These are phyloP conservation scores for Bombus ignitus DNA, from an alignment of 1,140 invertebrate species.

Conservation along the genomic window DNA sequence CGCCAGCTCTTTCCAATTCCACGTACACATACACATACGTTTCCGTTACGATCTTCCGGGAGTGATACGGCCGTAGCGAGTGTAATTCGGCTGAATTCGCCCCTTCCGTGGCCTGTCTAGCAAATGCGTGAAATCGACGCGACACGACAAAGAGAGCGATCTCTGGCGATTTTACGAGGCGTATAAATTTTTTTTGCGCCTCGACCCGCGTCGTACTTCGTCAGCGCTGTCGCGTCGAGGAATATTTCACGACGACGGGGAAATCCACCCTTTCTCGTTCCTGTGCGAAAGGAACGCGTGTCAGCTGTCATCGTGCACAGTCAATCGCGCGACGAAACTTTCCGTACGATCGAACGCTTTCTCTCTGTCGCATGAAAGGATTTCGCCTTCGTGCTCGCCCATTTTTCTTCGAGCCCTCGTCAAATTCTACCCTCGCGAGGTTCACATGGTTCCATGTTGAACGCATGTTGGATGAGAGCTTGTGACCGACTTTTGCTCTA, in stretches of 20 bases:
- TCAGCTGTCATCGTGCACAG: constrained; percentile 61
- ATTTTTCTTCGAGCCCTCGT: constrained; percentile 25
- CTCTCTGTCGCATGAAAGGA: constrained; percentile 24
- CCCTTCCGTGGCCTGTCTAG: neutral
- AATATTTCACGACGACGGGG: constrained; percentile 32
- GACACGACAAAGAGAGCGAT: neutral
- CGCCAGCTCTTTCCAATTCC: neutral
- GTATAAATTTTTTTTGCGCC: constrained; percentile 44
- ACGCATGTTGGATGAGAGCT: neutral
- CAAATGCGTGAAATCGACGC: constrained; percentile 14
- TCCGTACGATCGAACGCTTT: constrained; percentile 37
- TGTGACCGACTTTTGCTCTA: neutral
- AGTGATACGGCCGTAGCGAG: neutral
- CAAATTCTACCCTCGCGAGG: neutral
- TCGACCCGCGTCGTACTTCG: constrained; percentile 24
- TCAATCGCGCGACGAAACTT: constrained; percentile 44
- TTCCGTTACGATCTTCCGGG: neutral
- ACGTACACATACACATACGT: neutral
- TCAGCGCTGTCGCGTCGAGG: constrained; percentile 28
- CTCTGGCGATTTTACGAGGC: neutral
- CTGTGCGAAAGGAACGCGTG: constrained; percentile 41
- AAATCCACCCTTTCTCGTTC: constrained; percentile 28
- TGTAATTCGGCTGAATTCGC: neutral
- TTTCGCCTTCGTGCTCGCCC: constrained; percentile 32
- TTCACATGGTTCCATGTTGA: neutral